Base-by-base conservation (phyloP, 2,888 invertebrate species). In the Phania funesta region DNA sequence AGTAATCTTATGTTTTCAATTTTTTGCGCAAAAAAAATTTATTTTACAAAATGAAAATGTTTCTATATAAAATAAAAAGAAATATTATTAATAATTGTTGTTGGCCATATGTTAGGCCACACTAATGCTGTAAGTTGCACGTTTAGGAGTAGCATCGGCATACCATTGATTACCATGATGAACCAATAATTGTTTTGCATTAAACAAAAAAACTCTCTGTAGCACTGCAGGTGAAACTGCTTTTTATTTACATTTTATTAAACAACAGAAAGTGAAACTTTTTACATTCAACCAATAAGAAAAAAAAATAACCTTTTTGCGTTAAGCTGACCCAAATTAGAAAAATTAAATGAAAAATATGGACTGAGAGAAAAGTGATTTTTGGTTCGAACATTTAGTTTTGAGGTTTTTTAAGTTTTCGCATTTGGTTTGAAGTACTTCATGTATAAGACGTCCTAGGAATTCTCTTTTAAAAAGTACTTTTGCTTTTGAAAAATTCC, bases 161-260 rank as follows among this genome's bases (percentile, higher is more conserved):
- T 52, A 60, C 22, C 76, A 76, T 68, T 68, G 76, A 76, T 76
- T 68, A 52, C 76, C 60, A 76, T 68, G 67, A 76, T 60, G 76
- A 60, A 62, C 68, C 76, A 76, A 76, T 76, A 76, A 76, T 32
- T 60, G 52, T 68, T 62, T 68, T 32, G 76, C 50, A 52, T 64
- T 32, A 58, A 58, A 50, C n/a, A n/a, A n/a, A 48, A 67, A 75
- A 65, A n/a, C 18, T 60, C 46, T 58, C n/a, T 20, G 0, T 22
- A n/a, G 8, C 7, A 11, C 24, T 20, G 41, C 32, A 68, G 44
- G 76, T 76, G 76, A 76, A 76, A 76, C 52, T 62, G 58, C 50
- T 44, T 60, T 62, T 76, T 68, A 24, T 54, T 64, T 46, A 44
- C 32, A 54, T 41, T 38, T 65, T 38, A 7, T 48, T 38, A 44